Percentiles rank a stretch among this genome's conserved stretches.
Conservation (phyloP, 1,140 invertebrate genomes). For the Polypedilum pembai region DNA sequence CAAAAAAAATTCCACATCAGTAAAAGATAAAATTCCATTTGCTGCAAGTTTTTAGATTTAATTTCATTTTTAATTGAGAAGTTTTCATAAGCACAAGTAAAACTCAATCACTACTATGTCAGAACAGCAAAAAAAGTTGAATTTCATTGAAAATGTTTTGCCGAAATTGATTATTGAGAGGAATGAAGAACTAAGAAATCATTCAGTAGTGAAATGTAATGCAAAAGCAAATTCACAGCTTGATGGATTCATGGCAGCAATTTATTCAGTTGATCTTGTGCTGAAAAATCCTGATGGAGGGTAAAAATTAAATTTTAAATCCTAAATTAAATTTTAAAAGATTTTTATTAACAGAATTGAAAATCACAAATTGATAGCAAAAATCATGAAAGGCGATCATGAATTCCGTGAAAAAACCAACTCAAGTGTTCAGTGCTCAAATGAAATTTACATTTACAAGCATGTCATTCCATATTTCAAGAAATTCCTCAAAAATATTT, state of each 20-base stretch:
- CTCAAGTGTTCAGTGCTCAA: constrained; percentile 39
- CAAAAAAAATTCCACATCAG: not conserved
- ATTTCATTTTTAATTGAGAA: not conserved
- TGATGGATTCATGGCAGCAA: constrained; percentile 41
- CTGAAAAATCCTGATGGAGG: constrained; percentile 30
- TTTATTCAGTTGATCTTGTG: constrained; percentile 38
- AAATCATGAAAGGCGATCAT: constrained; percentile 40
- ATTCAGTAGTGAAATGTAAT: not conserved
- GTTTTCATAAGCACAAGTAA: not conserved
- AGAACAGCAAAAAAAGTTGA: not conserved
- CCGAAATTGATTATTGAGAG: not conserved
- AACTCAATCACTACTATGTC: not conserved
- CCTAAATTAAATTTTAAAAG: not conserved
- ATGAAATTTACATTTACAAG: constrained; percentile 38
- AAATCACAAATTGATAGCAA: constrained; percentile 35
- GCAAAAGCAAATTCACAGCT: constrained; percentile 29
- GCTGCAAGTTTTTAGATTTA: not conserved
- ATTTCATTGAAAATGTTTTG: not conserved
- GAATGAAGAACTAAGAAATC: not conserved
- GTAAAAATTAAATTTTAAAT: too few relatives aligned
- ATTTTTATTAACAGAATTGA: not conserved
- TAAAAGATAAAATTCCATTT: not conserved
- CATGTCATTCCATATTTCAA: constrained; percentile 38
- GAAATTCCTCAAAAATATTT: constrained; percentile 34
- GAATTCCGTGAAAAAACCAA: constrained; percentile 37